These are phyloP conservation scores for Melipona beecheii DNA, from an alignment of 2,888 invertebrate species.

Conservation along the genomic window DNA sequence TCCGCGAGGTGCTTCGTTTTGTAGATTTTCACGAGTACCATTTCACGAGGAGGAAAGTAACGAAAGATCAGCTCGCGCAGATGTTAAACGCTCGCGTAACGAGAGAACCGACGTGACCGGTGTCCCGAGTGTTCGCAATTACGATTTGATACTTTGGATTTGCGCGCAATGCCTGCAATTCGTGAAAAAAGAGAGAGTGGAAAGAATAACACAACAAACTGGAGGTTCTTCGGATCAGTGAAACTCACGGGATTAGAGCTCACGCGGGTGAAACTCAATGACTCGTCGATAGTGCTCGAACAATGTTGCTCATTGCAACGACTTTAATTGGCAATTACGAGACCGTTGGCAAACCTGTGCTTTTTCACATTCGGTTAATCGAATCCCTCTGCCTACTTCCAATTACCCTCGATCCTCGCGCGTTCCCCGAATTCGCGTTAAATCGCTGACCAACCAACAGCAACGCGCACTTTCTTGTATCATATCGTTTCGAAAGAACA, in stretches of 20 bases:
- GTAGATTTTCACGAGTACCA: background rate
- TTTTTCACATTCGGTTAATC: constrained; percentile 53
- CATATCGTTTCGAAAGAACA: background rate
- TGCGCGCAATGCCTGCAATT: no score
- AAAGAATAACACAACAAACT: constrained; percentile 4
- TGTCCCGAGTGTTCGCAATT: background rate
- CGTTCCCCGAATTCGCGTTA: constrained; percentile 22
- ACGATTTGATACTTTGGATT: background rate
- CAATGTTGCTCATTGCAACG: constrained; percentile 50
- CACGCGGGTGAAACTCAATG: constrained; percentile 24
- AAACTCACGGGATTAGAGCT: constrained; percentile 13
- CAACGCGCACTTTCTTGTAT: background rate
- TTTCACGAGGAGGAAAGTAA: background rate
- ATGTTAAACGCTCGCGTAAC: background rate
- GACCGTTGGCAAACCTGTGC: constrained; percentile 33
- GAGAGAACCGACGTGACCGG: background rate
- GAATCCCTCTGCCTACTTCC: constrained; percentile 45
- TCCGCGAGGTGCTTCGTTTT: background rate
- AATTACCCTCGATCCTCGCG: constrained; percentile 38
- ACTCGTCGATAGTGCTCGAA: constrained; percentile 27
- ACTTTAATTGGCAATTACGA: constrained; percentile 59
- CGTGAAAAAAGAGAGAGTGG: no score
- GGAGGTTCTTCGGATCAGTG: background rate
- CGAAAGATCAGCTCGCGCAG: background rate
- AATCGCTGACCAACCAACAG: constrained; percentile 27